Conservation (phyloP, 2,113 vertebrate species). For the Ammospiza caudacuta region DNA sequence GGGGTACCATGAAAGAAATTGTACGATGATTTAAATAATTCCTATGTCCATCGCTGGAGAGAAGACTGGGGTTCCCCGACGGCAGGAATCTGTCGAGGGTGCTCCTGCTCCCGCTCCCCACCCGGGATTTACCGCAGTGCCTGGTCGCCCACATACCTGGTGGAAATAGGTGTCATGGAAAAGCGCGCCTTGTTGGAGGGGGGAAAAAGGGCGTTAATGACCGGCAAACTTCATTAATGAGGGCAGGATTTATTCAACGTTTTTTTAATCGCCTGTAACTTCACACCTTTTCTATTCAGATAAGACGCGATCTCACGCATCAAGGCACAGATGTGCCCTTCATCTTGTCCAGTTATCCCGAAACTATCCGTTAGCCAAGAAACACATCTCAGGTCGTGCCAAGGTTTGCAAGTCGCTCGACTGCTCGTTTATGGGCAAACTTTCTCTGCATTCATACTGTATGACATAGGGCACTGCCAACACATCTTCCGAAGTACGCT, state of each 20-base stretch:
- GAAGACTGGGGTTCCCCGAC: accelerated
- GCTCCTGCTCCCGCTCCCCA: background rate
- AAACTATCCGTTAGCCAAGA: too few species aligned
- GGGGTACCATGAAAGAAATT: background rate
- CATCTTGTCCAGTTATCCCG: accelerated
- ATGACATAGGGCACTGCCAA: accelerated
- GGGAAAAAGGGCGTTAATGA: background rate
- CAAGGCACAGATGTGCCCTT: background rate
- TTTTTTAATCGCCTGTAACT: background rate
- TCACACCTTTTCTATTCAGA: background rate
- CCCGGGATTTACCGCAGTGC: background rate
- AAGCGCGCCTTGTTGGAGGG: accelerated
- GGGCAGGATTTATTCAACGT: too few species aligned
- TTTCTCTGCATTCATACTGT: background rate
- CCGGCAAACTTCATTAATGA: background rate
- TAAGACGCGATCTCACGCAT: background rate
- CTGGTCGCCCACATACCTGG: too few species aligned
- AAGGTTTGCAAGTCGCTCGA: accelerated
- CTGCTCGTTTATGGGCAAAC: background rate
- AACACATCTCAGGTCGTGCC: accelerated
- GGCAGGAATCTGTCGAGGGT: background rate
- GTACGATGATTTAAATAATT: background rate
- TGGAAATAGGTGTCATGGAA: accelerated
- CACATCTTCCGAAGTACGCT: accelerated
- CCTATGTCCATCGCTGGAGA: too few species aligned